Conservation (phyloP, 2,113 vertebrate genomes). For the Machaerirhynchus nigripectus region DNA sequence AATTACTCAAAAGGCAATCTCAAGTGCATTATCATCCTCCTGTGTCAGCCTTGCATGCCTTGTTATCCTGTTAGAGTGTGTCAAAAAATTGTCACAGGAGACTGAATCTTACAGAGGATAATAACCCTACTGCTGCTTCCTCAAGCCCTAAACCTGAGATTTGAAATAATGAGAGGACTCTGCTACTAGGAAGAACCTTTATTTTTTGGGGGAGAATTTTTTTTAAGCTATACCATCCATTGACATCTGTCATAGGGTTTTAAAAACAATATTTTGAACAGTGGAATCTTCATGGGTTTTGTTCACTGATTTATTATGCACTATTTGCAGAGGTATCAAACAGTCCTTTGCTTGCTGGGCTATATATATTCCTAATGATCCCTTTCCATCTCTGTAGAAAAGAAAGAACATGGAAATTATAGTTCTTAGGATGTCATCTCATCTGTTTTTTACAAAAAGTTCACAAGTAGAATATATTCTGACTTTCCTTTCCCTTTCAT, state of each 20-base stretch:
- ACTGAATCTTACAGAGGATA: slow-evolving; percentile 60
- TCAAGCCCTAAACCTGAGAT: slow-evolving; percentile 38
- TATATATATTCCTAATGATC: slow-evolving; percentile 26
- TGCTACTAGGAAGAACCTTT: neutral
- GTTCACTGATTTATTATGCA: neutral
- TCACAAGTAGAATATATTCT: neutral
- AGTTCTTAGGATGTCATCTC: neutral
- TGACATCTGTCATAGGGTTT: neutral
- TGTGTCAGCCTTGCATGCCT: slow-evolving; percentile 56
- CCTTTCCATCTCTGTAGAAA: neutral
- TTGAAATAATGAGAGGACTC: slow-evolving; percentile 52
- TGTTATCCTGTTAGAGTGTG: slow-evolving; percentile 71
- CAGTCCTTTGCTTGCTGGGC: neutral
- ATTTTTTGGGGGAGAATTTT: neutral
- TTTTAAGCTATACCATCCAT: slow-evolving; percentile 1
- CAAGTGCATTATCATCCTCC: slow-evolving; percentile 50
- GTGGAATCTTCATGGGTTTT: neutral
- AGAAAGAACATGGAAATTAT: slow-evolving; percentile 22
- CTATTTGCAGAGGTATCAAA: slow-evolving; percentile 1
- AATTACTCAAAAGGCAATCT: slow-evolving; percentile 69
- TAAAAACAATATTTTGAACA: neutral
- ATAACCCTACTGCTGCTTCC: slow-evolving; percentile 58
- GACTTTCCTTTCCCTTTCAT: slow-evolving; percentile 5
- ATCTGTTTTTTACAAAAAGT: slow-evolving; percentile 9
- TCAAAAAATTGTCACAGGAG: slow-evolving; percentile 70